Evolutionary conservation across 2,113 vertebrate genomes (phyloP).

Genomic region (Sciurus niger): DNA sequence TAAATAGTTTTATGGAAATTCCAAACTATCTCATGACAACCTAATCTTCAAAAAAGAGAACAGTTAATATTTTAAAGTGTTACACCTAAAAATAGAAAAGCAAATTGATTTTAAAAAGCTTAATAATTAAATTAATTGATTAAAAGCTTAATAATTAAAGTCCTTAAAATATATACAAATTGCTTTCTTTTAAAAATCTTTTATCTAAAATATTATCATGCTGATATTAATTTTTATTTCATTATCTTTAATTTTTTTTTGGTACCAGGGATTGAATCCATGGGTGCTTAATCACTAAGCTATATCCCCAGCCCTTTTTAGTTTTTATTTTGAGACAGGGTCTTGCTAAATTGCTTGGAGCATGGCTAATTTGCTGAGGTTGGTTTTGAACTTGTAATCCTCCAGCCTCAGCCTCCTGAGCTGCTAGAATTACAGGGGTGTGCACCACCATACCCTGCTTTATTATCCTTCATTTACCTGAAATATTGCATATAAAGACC

Average conservation of each 20-base stretch:
- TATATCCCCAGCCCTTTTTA: no score
- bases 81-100: background rate
- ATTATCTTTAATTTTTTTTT: background rate
- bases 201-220: conserved; percentile 14
- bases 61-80: conserved; percentile 28
- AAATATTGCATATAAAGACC: background rate
- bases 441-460: background rate
- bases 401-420: no score
- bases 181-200: conserved; percentile 16
- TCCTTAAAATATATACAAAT: conserved; percentile 40
- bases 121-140: background rate
- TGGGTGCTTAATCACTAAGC: no score
- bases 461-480: background rate
- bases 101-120: background rate
- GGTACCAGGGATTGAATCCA: no score
- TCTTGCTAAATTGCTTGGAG: no score
- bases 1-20: conserved; percentile 53
- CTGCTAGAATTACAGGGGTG: no score
- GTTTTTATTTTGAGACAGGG: no score
- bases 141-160: background rate
- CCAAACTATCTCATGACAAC: conserved; percentile 35
- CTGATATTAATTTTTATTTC: background rate
- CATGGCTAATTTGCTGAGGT: no score
- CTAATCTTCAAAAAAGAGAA: conserved; percentile 62
- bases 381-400: no score